Conservation (phyloP, 53 echinoderm and acorn worm genomes). For the Glandiceps talaboti region DNA sequence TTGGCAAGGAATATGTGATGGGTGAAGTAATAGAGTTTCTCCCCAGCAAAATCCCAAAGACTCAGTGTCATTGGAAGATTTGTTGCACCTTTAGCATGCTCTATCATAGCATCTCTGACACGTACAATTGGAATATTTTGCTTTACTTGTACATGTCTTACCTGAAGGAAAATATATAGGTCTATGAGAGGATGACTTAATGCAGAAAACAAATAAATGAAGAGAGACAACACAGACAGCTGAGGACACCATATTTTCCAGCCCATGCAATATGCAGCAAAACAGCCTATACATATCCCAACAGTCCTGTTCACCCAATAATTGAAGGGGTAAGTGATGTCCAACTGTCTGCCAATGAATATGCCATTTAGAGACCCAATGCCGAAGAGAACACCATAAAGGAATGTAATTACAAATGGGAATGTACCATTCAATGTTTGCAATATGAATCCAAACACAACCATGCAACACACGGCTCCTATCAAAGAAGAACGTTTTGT, state of each 20-base stretch:
- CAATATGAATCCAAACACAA: too few relatives aligned
- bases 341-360: background rate
- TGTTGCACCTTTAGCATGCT: background rate
- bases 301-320: too few relatives aligned
- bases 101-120: background rate
- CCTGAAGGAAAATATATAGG: background rate
- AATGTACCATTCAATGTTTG: too few relatives aligned
- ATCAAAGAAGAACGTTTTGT: background rate
- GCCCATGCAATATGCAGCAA: background rate
- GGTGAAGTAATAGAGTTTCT: slow-evolving; percentile 1
- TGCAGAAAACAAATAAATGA: background rate
- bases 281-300: background rate
- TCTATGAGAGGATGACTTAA: background rate
- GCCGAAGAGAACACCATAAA: background rate
- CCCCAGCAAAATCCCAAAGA: slow-evolving; percentile 20
- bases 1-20: slow-evolving; percentile 7
- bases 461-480: too few relatives aligned
- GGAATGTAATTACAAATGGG: background rate
- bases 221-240: background rate
- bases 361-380: background rate
- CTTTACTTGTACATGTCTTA: background rate
- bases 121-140: background rate
- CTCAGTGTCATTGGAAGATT: background rate
- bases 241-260: background rate
- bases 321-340: background rate